These are phyloP conservation scores for Eupithecia exiguata DNA, from an alignment of 2,888 invertebrate genomes.

Conservation along the genomic window DNA sequence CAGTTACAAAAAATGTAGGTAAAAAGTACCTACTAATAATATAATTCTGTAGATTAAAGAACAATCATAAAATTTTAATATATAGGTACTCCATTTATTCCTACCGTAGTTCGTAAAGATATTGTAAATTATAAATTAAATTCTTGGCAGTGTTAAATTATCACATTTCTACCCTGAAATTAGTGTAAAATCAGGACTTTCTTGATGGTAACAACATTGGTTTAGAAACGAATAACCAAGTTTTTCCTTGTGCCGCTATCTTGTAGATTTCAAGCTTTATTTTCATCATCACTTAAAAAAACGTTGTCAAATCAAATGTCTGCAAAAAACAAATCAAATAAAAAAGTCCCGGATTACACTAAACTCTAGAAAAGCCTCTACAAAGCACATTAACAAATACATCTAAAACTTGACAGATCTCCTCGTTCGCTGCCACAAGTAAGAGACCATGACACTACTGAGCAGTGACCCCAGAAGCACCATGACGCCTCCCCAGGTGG, in stretches of 20 bases:
- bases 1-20: neutral
- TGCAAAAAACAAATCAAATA: neutral
- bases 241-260: neutral
- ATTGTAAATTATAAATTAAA: slow-evolving; percentile 27
- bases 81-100: neutral
- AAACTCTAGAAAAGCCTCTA: slow-evolving; percentile 26
- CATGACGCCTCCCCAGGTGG: slow-evolving; percentile 85
- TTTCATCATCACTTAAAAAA: neutral
- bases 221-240: neutral
- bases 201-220: neutral
- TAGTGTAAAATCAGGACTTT: slow-evolving; percentile 15
- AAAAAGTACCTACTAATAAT: neutral
- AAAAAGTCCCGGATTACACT: slow-evolving; percentile 12
- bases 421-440: slow-evolving; percentile 73
- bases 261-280: neutral
- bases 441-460: slow-evolving; percentile 76
- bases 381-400: slow-evolving; percentile 23
- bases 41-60: no score
- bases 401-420: slow-evolving; percentile 66
- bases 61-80: neutral
- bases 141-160: slow-evolving; percentile 35
- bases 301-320: neutral
- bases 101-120: neutral
- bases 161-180: slow-evolving; percentile 32
- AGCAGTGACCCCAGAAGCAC: slow-evolving; percentile 85